Conservation (phyloP, 2,888 invertebrate genomes). For the Nemoura dubitans region DNA sequence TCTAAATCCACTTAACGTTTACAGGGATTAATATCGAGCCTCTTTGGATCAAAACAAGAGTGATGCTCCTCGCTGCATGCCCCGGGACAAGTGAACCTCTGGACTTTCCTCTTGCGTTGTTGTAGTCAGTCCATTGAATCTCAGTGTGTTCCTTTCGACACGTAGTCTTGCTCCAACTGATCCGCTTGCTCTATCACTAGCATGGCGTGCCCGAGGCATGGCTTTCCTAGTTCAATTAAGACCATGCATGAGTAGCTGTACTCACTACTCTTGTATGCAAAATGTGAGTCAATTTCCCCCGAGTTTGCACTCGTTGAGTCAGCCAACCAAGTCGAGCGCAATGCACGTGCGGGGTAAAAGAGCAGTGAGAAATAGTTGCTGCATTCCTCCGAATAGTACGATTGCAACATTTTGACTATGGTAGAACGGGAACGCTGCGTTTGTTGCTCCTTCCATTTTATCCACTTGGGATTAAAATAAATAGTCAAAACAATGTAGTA, state of each 20-base stretch:
- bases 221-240: constrained; percentile 29
- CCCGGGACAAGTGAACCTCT: neutral
- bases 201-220: neutral
- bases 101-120: neutral
- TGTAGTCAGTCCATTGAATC: neutral
- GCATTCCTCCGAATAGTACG: neutral
- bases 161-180: neutral
- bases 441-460: too few relatives aligned
- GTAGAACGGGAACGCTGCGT: too few relatives aligned
- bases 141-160: neutral
- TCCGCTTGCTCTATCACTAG: neutral
- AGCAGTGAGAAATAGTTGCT: constrained; percentile 30
- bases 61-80: neutral
- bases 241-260: neutral
- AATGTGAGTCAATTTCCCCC: constrained; percentile 37
- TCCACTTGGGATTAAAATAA: too few relatives aligned
- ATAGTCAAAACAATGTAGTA: too few relatives aligned
- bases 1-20: neutral
- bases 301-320: neutral
- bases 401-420: too few relatives aligned
- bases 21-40: neutral
- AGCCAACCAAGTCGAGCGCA: too few relatives aligned
- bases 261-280: neutral
- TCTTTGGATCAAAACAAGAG: neutral
- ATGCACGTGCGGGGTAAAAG: neutral